These are phyloP conservation scores for Aptenodytes forsteri DNA, from an alignment of 2,113 vertebrate species.

Conservation along the genomic window DNA sequence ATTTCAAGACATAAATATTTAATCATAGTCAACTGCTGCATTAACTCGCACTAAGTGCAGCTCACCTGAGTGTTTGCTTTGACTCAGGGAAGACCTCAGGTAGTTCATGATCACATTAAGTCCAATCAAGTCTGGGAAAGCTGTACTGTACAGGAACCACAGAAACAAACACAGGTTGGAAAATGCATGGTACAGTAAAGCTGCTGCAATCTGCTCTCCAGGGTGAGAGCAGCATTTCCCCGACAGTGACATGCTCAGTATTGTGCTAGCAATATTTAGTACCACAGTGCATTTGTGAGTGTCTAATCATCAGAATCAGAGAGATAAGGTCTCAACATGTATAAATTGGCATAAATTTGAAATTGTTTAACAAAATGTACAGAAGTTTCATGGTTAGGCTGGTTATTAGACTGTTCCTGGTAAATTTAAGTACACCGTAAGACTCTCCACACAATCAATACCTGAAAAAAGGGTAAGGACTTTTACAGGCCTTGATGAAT, in stretches of 20 bases:
- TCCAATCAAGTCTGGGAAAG: not conserved
- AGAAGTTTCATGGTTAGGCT: not conserved
- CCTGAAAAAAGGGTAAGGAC: not conserved
- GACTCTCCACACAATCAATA: not conserved
- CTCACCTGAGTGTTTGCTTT: not conserved
- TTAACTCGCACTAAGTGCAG: not conserved
- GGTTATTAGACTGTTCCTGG: not conserved
- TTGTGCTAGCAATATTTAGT: not conserved
- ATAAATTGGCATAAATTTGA: not conserved
- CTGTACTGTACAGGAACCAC: not conserved
- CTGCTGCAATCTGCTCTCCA: not conserved
- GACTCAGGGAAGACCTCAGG: not conserved
- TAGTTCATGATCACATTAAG: not conserved
- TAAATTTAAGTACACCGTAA: not conserved
- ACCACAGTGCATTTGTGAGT: not conserved
- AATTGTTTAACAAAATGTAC: not conserved
- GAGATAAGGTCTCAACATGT: not conserved
- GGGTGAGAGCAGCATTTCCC: not conserved
- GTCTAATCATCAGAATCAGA: not conserved
- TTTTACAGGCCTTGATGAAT: not conserved
- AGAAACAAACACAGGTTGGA: not conserved
- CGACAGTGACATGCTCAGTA: rapidly evolving
- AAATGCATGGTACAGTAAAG: not conserved
- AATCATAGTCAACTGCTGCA: not conserved
- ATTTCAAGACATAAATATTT: not conserved